Percentiles rank a stretch among this genome's conserved stretches.
Evolutionary conservation across 2,113 vertebrate genomes (phyloP).

Genomic region (Egretta garzetta): DNA sequence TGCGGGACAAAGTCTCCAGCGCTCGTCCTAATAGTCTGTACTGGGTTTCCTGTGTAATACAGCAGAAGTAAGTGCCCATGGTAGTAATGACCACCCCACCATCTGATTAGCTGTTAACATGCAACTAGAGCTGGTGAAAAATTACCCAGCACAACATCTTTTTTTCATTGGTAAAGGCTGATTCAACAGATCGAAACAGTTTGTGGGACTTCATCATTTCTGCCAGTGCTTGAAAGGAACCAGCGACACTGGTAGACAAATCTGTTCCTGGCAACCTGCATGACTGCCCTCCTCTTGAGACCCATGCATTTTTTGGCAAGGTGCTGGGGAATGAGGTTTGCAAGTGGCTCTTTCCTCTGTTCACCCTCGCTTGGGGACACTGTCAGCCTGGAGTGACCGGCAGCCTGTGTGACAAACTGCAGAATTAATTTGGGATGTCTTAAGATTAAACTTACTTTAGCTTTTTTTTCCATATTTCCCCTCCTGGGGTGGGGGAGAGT

Average conservation of each 20-base stretch:
- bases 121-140: not conserved
- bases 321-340: not conserved
- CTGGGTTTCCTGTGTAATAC: not conserved
- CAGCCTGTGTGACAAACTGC: not conserved
- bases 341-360: not conserved
- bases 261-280: not conserved
- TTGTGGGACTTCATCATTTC: not conserved
- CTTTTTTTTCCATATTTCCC: not conserved
- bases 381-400: not conserved
- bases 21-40: not conserved
- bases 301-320: not conserved
- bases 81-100: not conserved
- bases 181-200: not conserved
- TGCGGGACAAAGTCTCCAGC: not conserved
- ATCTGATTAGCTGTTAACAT: not conserved
- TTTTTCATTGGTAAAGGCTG: not conserved
- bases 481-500: not conserved
- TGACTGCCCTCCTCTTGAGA: not conserved
- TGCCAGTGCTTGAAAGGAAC: not conserved
- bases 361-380: not conserved
- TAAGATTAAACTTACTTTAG: not conserved
- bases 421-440: not conserved
- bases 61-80: not conserved
- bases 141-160: not conserved
- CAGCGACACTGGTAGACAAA: not conserved